phyloP scores from a whole-genome alignment of 2,888 invertebrate genomes.

The Glyphotaelius pellucidus region DNA sequence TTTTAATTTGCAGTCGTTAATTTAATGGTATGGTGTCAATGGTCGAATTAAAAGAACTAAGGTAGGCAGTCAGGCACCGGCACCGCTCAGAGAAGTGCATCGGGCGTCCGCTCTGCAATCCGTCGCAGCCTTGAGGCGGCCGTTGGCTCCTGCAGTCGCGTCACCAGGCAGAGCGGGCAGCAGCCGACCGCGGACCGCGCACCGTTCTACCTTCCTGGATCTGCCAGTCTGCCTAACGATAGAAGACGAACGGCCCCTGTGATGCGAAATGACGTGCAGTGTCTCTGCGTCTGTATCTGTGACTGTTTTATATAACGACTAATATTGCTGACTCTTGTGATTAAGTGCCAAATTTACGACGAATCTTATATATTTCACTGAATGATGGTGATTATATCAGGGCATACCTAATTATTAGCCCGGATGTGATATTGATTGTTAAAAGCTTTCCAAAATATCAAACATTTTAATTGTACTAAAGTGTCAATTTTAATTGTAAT shows the following conservation, averaged over 20 bases:
- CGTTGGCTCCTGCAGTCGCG: conserved; percentile 3
- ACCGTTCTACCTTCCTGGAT: no score
- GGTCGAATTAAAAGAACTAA: not conserved
- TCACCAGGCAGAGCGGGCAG: not conserved
- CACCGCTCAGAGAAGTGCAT: conserved; percentile 2
- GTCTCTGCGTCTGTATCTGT: not conserved
- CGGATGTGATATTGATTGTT: no score
- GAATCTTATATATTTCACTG: no score
- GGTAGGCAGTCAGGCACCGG: not conserved
- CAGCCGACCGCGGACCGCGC: no score
- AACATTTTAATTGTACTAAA: no score
- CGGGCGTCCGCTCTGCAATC: not conserved
- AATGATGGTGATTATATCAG: no score
- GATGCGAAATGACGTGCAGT: not conserved
- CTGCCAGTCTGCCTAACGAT: not conserved
- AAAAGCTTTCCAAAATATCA: no score
- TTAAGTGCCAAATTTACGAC: not conserved
- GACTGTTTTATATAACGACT: not conserved
- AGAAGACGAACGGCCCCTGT: not conserved
- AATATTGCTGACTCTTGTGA: not conserved
- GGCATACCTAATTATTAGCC: no score
- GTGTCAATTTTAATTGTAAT: no score
- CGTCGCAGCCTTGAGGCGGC: conserved; percentile 13
- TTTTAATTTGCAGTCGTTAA: not conserved
- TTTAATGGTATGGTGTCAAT: not conserved